Evolutionary conservation across 2,888 invertebrate species (phyloP).

Genomic region (Caenorhabditis sp.): DNA sequence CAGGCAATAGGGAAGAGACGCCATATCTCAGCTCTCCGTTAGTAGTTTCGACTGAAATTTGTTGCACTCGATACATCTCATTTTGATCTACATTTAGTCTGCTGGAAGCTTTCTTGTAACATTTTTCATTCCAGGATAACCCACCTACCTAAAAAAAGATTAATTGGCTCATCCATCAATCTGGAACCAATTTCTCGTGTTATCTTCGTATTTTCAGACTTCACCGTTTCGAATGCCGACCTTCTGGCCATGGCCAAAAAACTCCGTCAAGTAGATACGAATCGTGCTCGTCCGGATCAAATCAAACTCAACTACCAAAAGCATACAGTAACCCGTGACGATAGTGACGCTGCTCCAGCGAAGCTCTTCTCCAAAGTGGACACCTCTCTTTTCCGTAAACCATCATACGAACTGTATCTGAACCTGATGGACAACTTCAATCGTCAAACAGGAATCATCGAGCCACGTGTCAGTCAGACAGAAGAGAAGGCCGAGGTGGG

Average conservation of each 20-base stretch:
- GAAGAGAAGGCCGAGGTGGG: slow-evolving; percentile 88
- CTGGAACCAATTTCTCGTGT: too few species aligned
- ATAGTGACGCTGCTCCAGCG: slow-evolving; percentile 74
- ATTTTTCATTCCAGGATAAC: too few species aligned
- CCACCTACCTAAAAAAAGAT: too few species aligned
- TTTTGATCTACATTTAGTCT: too few species aligned
- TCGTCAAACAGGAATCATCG: slow-evolving; percentile 85
- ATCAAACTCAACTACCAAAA: slow-evolving; percentile 78
- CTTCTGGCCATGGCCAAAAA: slow-evolving; percentile 56
- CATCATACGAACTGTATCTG: slow-evolving; percentile 89
- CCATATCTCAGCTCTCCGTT: too few species aligned
- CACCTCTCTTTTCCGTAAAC: slow-evolving; percentile 73
- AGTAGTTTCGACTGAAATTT: too few species aligned
- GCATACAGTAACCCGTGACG: slow-evolving; percentile 77
- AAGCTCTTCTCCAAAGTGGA: slow-evolving; percentile 75
- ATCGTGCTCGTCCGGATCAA: slow-evolving; percentile 62
- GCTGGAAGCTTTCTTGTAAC: too few species aligned
- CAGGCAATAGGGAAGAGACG: too few species aligned
- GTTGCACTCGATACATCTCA: too few species aligned
- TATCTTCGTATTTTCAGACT: too few species aligned
- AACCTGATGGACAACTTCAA: slow-evolving; percentile 92
- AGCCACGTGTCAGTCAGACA: slow-evolving; percentile 71
- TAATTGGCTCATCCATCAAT: too few species aligned
- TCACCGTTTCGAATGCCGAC: slow-evolving; percentile 56
- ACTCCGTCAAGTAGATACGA: slow-evolving; percentile 55